phyloP scores from a whole-genome alignment of 2,888 invertebrate genomes.

The Hirtodrosophila histrioides region DNA sequence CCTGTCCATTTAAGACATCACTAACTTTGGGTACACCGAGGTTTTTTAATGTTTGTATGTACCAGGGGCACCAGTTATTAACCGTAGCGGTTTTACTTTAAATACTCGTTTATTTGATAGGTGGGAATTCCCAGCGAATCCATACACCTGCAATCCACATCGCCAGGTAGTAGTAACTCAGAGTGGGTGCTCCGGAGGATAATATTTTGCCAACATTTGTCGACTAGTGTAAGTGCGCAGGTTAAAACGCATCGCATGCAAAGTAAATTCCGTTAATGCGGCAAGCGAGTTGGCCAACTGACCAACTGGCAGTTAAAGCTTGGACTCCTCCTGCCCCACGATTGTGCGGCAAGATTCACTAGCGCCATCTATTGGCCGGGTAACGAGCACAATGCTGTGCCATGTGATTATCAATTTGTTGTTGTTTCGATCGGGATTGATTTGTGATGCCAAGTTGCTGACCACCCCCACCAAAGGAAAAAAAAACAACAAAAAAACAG shows the following conservation, averaged over 20 bases:
- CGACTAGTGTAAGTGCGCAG: too few relatives aligned
- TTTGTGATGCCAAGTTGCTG: slow-evolving; percentile 60
- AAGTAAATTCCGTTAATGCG: slow-evolving; percentile 51
- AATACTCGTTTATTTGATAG: too few relatives aligned
- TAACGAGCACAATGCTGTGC: slow-evolving; percentile 43
- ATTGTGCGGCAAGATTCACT: slow-evolving; percentile 24
- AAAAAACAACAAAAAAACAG: neutral
- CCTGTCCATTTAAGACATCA: too few relatives aligned
- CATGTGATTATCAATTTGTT: slow-evolving; percentile 68
- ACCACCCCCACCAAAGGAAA: slow-evolving; percentile 21
- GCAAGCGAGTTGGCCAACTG: slow-evolving; percentile 37
- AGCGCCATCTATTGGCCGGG: slow-evolving; percentile 48
- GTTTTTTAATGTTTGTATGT: too few relatives aligned
- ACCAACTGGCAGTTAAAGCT: slow-evolving; percentile 35
- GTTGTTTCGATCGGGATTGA: slow-evolving; percentile 64
- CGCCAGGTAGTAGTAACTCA: too few relatives aligned
- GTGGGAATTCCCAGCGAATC: too few relatives aligned
- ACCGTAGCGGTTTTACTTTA: too few relatives aligned
- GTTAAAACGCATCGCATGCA: slow-evolving; percentile 14
- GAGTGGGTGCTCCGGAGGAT: too few relatives aligned
- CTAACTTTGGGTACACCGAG: too few relatives aligned
- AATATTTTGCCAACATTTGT: too few relatives aligned
- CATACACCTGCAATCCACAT: too few relatives aligned
- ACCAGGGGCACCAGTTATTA: too few relatives aligned
- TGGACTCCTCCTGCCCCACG: slow-evolving; percentile 1